These are phyloP conservation scores for Andinoacara biseriatus DNA, from an alignment of 2,113 vertebrate genomes.

Conservation along the genomic window DNA sequence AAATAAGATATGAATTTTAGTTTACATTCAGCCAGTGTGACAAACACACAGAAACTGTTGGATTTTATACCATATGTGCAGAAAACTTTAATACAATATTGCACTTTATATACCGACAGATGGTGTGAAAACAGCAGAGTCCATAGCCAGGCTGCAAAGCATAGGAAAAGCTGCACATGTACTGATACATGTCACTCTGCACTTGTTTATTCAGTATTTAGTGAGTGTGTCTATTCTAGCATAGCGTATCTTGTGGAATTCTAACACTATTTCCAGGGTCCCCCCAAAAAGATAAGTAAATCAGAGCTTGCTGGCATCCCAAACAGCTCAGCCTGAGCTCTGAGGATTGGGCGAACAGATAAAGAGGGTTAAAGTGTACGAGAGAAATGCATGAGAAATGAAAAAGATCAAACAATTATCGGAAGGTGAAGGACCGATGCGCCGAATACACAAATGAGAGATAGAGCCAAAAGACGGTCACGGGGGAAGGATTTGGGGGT, in stretches of 20 bases:
- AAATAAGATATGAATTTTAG: background rate
- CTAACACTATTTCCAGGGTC: slow-evolving; percentile 36
- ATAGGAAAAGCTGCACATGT: slow-evolving; percentile 13
- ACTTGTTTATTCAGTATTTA: slow-evolving; percentile 28
- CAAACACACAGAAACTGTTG: background rate
- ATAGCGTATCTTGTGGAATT: slow-evolving; percentile 28
- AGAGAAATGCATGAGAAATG: background rate
- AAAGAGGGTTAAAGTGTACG: background rate
- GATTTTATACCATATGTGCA: background rate
- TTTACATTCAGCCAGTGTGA: background rate
- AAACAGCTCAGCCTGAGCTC: slow-evolving; percentile 11
- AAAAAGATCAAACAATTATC: slow-evolving; percentile 3
- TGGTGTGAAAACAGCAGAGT: background rate
- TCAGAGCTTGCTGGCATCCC: slow-evolving; percentile 33
- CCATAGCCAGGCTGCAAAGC: background rate
- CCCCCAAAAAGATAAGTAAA: slow-evolving; percentile 46
- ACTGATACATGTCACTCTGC: slow-evolving; percentile 40
- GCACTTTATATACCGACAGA: background rate
- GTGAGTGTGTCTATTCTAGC: slow-evolving; percentile 17
- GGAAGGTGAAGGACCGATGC: slow-evolving; percentile 7
- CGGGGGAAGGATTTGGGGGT: slow-evolving; percentile 26
- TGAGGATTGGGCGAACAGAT: background rate
- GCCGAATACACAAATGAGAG: slow-evolving; percentile 24
- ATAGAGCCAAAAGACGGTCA: background rate
- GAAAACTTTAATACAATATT: background rate